These are phyloP conservation scores for Dreissena rostriformis DNA, from an alignment of 1,140 invertebrate genomes.

Conservation along the genomic window DNA sequence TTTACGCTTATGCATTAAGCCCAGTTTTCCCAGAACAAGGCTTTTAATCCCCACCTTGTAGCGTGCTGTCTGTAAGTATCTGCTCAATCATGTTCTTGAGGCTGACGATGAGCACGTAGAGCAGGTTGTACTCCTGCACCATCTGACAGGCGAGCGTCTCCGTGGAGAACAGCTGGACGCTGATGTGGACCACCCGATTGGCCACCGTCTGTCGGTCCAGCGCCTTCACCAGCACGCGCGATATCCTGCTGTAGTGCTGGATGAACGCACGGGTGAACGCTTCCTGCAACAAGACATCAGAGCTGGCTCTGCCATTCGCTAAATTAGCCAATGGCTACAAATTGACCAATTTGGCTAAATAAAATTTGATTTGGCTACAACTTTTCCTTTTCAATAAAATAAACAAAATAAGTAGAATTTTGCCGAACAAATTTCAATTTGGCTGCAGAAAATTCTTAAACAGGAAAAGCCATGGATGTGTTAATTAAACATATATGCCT, in stretches of 20 bases:
- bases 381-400: too few relatives aligned
- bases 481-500: too few relatives aligned
- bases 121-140: constrained; percentile 93
- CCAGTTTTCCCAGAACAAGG: too few relatives aligned
- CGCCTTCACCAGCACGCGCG: constrained; percentile 93
- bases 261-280: constrained; percentile 96
- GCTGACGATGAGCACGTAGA: constrained; percentile 97
- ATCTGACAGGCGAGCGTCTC: constrained; percentile 94
- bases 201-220: constrained; percentile 87
- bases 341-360: too few relatives aligned
- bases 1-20: too few relatives aligned
- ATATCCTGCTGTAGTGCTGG: constrained; percentile 96
- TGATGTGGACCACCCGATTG: constrained; percentile 98
- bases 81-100: constrained; percentile 96
- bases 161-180: constrained; percentile 97
- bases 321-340: too few relatives aligned
- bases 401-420: too few relatives aligned
- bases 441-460: too few relatives aligned
- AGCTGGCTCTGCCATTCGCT: too few relatives aligned
- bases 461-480: too few relatives aligned
- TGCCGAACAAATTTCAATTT: too few relatives aligned
- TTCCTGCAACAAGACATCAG: constrained; percentile 84
- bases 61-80: constrained; percentile 92
- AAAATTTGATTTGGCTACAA: too few relatives aligned
- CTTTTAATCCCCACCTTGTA: constrained; percentile 86